These are phyloP conservation scores for Dolichotis patagonum DNA, from an alignment of 2,113 vertebrate genomes.

Conservation along the genomic window DNA sequence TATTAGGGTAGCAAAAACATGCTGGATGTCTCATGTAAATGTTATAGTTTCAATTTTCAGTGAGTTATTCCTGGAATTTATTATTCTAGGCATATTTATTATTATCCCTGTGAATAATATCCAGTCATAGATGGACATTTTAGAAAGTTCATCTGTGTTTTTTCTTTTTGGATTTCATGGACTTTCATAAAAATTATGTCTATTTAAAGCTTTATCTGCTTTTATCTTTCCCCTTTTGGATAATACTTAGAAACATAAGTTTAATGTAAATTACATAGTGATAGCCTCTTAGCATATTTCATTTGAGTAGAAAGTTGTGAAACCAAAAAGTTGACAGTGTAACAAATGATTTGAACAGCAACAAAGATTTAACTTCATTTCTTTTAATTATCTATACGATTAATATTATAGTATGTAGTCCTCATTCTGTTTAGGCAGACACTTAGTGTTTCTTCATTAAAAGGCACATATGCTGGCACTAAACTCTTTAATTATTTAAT, in stretches of 20 bases:
- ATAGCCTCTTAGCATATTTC: conserved; percentile 53
- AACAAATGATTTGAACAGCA: conserved; percentile 21
- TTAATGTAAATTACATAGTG: conserved; percentile 41
- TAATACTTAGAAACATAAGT: not conserved
- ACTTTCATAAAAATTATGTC: conserved; percentile 10
- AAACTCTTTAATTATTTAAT: conserved; percentile 70
- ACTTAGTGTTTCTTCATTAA: not conserved
- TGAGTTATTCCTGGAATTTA: not conserved
- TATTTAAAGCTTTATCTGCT: conserved; percentile 4
- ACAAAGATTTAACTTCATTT: conserved; percentile 16
- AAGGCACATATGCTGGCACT: not conserved
- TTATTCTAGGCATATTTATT: not conserved
- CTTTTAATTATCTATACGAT: not conserved
- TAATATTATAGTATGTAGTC: not conserved
- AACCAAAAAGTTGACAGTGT: conserved; percentile 4
- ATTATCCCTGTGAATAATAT: not conserved
- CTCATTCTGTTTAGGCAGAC: not conserved
- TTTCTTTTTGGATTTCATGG: not conserved
- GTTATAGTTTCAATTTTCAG: not conserved
- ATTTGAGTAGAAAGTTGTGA: conserved; percentile 33
- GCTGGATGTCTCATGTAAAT: not conserved
- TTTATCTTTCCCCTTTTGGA: not conserved
- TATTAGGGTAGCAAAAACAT: not conserved
- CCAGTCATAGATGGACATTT: conserved; percentile 15
- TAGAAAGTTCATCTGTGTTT: not conserved